phyloP scores from a whole-genome alignment of 2,113 vertebrate genomes.

The Lota lota region DNA sequence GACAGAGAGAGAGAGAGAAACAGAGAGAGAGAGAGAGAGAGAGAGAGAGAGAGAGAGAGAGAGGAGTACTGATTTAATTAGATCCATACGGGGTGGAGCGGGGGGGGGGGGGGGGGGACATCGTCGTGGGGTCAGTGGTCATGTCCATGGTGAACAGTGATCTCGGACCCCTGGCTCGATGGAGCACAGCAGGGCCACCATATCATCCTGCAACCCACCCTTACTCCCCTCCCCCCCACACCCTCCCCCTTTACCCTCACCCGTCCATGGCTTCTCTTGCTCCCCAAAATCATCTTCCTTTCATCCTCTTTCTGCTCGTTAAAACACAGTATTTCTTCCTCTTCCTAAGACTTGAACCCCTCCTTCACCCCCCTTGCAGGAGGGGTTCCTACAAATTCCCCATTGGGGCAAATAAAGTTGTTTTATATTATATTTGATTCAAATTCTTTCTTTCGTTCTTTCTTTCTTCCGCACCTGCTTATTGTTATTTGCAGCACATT shows the following conservation, averaged over 20 bases:
- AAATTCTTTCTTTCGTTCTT: too few relatives aligned
- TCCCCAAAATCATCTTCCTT: constrained; percentile 2
- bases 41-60: neutral
- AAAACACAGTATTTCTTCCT: too few relatives aligned
- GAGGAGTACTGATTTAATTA: constrained; percentile 45
- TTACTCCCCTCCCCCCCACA: constrained; percentile 1
- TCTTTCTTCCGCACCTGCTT: too few relatives aligned
- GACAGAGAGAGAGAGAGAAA: constrained; percentile 15
- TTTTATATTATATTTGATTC: too few relatives aligned
- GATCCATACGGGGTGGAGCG: constrained; percentile 71
- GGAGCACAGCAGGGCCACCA: constrained; percentile 49
- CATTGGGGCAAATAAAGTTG: too few relatives aligned
- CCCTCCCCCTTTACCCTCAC: constrained; percentile 12
- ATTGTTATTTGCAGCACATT: too few relatives aligned
- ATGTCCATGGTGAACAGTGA: constrained; percentile 61
- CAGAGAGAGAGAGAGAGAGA: constrained; percentile 17
- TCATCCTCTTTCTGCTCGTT: too few relatives aligned
- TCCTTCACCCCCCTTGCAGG: too few relatives aligned
- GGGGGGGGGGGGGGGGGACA: constrained; percentile 34
- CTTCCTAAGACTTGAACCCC: too few relatives aligned
- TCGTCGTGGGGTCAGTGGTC: constrained; percentile 58
- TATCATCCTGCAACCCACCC: neutral
- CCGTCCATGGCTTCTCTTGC: neutral
- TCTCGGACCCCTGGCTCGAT: constrained; percentile 43
- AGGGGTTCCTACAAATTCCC: too few relatives aligned